Percentiles rank a stretch among this genome's conserved stretches.
phyloP scores from a whole-genome alignment of 2,888 invertebrate species.

The Vanessa cardui region DNA sequence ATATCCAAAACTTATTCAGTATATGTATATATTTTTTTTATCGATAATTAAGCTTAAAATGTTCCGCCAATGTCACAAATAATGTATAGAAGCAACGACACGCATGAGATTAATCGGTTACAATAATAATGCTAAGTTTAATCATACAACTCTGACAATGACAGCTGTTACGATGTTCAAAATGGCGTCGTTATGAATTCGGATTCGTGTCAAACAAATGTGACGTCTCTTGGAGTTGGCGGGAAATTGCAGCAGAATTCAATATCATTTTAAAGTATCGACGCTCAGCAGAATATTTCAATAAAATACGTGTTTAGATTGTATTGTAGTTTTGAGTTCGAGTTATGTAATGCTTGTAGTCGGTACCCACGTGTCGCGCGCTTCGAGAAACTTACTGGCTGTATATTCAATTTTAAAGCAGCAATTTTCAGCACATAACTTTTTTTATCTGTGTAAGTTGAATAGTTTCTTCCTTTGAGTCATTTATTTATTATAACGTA shows the following conservation, averaged over 20 bases:
- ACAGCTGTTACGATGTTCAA: conserved; percentile 15
- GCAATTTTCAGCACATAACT: not conserved
- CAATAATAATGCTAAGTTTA: not conserved
- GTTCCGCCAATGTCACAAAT: too few species aligned
- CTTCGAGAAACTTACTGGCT: not conserved
- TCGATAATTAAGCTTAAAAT: too few species aligned
- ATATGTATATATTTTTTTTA: too few species aligned
- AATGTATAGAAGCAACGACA: too few species aligned
- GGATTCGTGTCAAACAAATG: conserved; percentile 13
- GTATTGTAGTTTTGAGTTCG: conserved; percentile 9
- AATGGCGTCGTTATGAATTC: conserved; percentile 21
- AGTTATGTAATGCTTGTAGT: conserved; percentile 9
- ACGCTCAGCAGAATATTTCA: conserved; percentile 12
- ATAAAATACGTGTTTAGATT: conserved; percentile 24
- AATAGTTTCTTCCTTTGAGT: not conserved
- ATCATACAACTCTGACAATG: conserved; percentile 2
- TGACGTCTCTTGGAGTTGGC: conserved; percentile 4
- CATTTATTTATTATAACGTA: too few species aligned
- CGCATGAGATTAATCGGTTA: too few species aligned
- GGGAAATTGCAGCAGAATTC: conserved; percentile 14
- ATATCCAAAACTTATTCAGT: too few species aligned
- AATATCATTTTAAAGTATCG: conserved; percentile 19
- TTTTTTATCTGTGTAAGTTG: conserved; percentile 5
- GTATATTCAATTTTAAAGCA: not conserved
- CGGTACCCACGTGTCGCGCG: not conserved